Evolutionary conservation across 2,797 vertebrate genomes (phyloP).

Genomic region (Danio choprae): DNA sequence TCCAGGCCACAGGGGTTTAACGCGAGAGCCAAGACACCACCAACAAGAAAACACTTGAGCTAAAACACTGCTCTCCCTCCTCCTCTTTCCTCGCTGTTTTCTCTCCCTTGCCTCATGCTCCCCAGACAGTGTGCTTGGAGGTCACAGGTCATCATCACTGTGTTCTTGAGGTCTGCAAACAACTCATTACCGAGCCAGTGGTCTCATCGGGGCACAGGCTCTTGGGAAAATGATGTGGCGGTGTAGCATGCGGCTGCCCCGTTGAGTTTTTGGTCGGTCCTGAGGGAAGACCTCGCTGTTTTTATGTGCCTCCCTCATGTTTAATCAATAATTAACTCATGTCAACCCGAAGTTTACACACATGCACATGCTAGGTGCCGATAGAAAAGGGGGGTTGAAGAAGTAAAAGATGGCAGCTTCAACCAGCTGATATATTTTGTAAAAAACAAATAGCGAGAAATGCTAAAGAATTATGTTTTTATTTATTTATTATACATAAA

Average conservation of each 20-base stretch:
- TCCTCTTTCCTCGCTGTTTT: constrained; percentile 52
- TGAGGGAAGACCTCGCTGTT: constrained; percentile 68
- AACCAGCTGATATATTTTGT: background rate
- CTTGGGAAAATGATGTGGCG: constrained; percentile 66
- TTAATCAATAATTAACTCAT: constrained; percentile 84
- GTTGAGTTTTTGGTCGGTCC: constrained; percentile 76
- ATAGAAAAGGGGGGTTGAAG: constrained; percentile 2
- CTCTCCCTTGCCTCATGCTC: constrained; percentile 66
- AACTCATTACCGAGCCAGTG: constrained; percentile 82
- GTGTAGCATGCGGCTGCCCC: constrained; percentile 72
- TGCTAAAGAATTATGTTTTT: background rate
- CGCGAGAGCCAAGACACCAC: constrained; percentile 55
- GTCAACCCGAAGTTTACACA: constrained; percentile 77
- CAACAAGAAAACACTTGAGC: constrained; percentile 56
- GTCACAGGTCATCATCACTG: constrained; percentile 79
- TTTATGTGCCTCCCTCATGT: constrained; percentile 71
- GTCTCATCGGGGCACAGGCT: constrained; percentile 72
- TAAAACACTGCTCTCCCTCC: constrained; percentile 49
- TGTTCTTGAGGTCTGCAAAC: constrained; percentile 80
- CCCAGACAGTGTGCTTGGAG: constrained; percentile 74
- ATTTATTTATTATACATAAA: too few species aligned
- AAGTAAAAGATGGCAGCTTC: background rate
- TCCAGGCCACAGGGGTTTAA: constrained; percentile 60
- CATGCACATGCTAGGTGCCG: constrained; percentile 54
- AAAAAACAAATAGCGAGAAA: background rate